These are phyloP conservation scores for Gouania willdenowi DNA, from an alignment of 2,797 vertebrate genomes.

Conservation along the genomic window DNA sequence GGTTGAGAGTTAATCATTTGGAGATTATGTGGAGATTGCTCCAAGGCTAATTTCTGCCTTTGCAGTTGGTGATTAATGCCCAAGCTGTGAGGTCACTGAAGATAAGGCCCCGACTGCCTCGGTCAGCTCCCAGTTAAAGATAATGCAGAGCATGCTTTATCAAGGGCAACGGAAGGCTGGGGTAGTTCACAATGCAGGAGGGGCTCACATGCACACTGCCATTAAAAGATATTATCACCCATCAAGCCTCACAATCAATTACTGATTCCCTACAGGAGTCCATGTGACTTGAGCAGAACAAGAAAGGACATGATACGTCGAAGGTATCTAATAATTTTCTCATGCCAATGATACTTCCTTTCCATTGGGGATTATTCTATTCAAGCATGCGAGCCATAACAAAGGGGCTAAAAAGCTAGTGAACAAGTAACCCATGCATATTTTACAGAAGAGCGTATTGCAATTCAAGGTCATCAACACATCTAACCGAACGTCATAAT, in stretches of 20 bases:
- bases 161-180: constrained; percentile 60
- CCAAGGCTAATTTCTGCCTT: constrained; percentile 74
- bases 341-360: no score
- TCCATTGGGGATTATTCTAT: no score
- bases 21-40: constrained; percentile 71
- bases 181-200: constrained; percentile 33
- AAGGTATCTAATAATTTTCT: constrained; percentile 36
- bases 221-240: constrained; percentile 70
- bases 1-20: constrained; percentile 68
- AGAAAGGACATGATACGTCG: constrained; percentile 35
- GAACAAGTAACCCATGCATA: no score
- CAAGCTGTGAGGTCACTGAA: constrained; percentile 63
- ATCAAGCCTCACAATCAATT: constrained; percentile 67
- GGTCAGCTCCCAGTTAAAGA: constrained; percentile 57
- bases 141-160: constrained; percentile 72
- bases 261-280: constrained; percentile 51
- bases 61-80: constrained; percentile 75
- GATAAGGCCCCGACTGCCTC: constrained; percentile 65
- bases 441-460: no score
- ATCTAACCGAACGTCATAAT: no score
- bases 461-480: no score
- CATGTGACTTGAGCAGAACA: constrained; percentile 29
- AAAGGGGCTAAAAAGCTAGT: no score
- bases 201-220: constrained; percentile 56
- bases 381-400: no score